These are phyloP conservation scores for Cyphomyrmex costatus DNA, from an alignment of 1,140 invertebrate species.

Conservation along the genomic window DNA sequence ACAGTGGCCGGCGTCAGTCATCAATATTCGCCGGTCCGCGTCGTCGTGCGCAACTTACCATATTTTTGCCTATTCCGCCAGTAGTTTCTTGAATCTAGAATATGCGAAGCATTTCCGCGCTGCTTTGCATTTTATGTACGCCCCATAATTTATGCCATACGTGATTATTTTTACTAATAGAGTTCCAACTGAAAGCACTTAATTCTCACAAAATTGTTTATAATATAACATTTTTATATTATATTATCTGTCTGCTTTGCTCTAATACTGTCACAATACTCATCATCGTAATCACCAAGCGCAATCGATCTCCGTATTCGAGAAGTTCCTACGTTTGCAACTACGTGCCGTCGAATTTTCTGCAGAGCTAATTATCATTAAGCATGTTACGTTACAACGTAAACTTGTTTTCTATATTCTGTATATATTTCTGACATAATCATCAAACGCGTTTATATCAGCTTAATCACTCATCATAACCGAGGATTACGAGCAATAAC, in stretches of 20 bases:
- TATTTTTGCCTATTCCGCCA: background rate
- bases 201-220: background rate
- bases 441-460: background rate
- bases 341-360: background rate
- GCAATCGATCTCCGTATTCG: background rate
- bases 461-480: background rate
- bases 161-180: conserved; percentile 7
- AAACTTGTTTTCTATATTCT: conserved; percentile 25
- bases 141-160: background rate
- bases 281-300: background rate
- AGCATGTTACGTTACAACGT: conserved; percentile 13
- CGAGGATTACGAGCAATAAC: background rate
- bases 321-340: background rate
- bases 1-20: background rate
- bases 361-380: conserved; percentile 31
- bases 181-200: background rate
- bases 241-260: background rate
- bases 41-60: conserved; percentile 1
- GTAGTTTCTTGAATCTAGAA: conserved; percentile 20
- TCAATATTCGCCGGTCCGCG: background rate
- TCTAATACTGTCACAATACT: background rate
- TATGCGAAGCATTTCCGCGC: background rate
- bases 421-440: conserved; percentile 6
- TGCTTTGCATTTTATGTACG: conserved; percentile 6
- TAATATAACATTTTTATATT: background rate